Base-by-base conservation (phyloP, 2,797 vertebrate species). In the Sebastes melanostomus region DNA sequence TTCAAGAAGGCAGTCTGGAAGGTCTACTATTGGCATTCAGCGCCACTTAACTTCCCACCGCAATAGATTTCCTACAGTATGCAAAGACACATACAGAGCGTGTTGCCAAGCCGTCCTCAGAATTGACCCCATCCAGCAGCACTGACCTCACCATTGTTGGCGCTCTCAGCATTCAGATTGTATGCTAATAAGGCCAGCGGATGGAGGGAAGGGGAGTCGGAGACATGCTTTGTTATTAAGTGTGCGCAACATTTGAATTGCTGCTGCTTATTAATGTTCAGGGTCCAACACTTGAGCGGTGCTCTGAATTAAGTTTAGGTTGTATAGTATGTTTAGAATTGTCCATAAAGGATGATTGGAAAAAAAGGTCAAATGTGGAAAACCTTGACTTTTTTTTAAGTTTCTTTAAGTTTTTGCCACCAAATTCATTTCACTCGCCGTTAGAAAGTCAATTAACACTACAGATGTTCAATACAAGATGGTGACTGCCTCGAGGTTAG, bases 151-250 rank as follows among this genome's bases (percentile, higher is more conserved):
- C 89, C 91, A 94, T 95, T 96, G 93, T 91, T 72, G 85, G 81
- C 56, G 88, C 87, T 92, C 92, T 90, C 89, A 84, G 95, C 94
- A 95, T 96, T 95, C 93, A 95, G 94, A 96, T 96, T 94, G 91
- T 93, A 95, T 96, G 94, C 94, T 95, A 96, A 96, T 94, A 93
- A 91, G 92, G 87, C 83, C 86, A 75, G 84, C 50, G 75, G 80
- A 86, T 71, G 83, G 89, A 85, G 88, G 80, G 83, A 67, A 70
- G 76, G 88, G 76, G 82, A 85, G 84, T 77, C 65, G 62, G 66
- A 90, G 83, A 91, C 79, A 65, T 27, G 85, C 91, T 91, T 91
- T 86, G 90, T 91, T 93, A 91, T 92, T 91, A 93, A 89, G 89
- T 78, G 83, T 83, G 75, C 52, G 78, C 88, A 91, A 91, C 89